phyloP scores from a whole-genome alignment of 2,888 invertebrate species.

The Lithophane ornitopus region DNA sequence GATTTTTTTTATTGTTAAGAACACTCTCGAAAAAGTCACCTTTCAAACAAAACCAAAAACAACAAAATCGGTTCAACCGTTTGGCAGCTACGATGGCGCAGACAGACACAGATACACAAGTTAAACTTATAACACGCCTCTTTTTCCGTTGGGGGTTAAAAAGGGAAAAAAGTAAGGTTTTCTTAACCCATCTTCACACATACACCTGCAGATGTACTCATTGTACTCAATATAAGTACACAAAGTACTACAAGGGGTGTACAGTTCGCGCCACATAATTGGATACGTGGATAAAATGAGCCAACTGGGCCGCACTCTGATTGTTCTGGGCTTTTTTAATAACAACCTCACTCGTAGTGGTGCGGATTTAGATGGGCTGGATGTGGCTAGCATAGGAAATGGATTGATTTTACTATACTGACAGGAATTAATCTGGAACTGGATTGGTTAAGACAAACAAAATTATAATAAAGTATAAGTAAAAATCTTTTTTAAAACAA shows the following conservation, averaged over 20 bases:
- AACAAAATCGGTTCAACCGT: too few species aligned
- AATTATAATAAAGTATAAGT: too few species aligned
- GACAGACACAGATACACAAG: too few species aligned
- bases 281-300: constrained; percentile 83
- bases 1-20: too few species aligned
- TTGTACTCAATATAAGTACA: constrained; percentile 48
- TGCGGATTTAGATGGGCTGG: constrained; percentile 39
- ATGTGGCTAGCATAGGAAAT: constrained; percentile 30
- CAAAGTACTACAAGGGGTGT: constrained; percentile 41
- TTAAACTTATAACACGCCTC: too few species aligned
- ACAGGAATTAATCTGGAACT: not conserved
- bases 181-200: too few species aligned
- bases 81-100: too few species aligned
- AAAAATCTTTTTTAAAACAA: too few species aligned
- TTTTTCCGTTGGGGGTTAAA: too few species aligned
- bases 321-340: constrained; percentile 87
- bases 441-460: not conserved
- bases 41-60: too few species aligned
- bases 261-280: constrained; percentile 77
- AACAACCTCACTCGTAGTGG: constrained; percentile 74
- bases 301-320: constrained; percentile 79
- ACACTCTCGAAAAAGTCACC: too few species aligned
- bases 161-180: too few species aligned
- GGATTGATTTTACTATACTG: not conserved
- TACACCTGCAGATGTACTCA: constrained; percentile 40